Percentiles rank a stretch among this genome's conserved stretches.
These are phyloP conservation scores for Cromileptes altivelis DNA, from an alignment of 2,113 vertebrate species.

Conservation along the genomic window DNA sequence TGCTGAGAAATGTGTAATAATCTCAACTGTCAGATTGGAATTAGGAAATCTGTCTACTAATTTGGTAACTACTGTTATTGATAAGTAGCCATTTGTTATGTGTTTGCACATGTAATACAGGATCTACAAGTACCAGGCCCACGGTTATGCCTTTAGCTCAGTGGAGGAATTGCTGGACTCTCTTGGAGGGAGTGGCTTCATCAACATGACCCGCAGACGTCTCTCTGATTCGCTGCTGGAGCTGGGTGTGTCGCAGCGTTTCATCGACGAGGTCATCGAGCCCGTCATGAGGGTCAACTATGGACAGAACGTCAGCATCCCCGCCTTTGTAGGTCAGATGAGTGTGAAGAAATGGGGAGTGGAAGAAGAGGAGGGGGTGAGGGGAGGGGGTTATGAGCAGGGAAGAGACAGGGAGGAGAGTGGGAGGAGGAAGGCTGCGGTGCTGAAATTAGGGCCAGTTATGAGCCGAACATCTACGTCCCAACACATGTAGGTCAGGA, in stretches of 20 bases:
- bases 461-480: neutral
- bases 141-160: slow-evolving; percentile 94
- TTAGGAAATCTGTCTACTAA: neutral
- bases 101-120: slow-evolving; percentile 72
- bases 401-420: neutral
- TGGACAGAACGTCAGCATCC: slow-evolving; percentile 93
- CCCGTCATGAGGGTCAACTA: slow-evolving; percentile 95
- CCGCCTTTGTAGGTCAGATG: slow-evolving; percentile 93
- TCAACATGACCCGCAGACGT: slow-evolving; percentile 95
- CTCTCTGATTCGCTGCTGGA: slow-evolving; percentile 94
- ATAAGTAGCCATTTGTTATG: neutral
- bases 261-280: slow-evolving; percentile 94
- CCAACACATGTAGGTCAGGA: slow-evolving; percentile 38
- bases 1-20: neutral
- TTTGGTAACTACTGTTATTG: neutral
- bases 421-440: neutral
- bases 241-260: slow-evolving; percentile 94
- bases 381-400: neutral
- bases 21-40: neutral
- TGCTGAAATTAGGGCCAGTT: neutral
- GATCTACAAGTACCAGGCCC: slow-evolving; percentile 98
- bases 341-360: slow-evolving; percentile 22
- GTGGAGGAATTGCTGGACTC: slow-evolving; percentile 94
- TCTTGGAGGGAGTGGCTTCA: slow-evolving; percentile 91
- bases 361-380: neutral